These are phyloP conservation scores for Brienomyrus longianalis DNA, from an alignment of 2,113 vertebrate species.

Conservation along the genomic window DNA sequence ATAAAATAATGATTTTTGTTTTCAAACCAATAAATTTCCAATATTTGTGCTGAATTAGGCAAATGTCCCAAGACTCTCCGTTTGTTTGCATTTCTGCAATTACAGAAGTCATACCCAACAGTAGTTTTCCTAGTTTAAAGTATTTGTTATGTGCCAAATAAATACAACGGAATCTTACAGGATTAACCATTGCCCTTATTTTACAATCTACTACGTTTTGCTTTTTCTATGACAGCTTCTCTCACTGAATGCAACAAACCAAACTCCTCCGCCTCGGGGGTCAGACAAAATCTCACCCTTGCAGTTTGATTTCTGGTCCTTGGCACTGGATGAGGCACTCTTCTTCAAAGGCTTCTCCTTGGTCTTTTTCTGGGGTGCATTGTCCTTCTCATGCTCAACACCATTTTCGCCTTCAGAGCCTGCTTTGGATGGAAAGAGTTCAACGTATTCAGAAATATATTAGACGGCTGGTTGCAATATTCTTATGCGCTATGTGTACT, in stretches of 20 bases:
- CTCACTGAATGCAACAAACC: neutral
- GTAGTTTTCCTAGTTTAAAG: neutral
- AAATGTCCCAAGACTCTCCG: neutral
- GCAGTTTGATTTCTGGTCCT: constrained; percentile 32
- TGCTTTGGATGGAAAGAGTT: neutral
- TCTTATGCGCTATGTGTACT: neutral
- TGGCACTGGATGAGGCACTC: constrained; percentile 11
- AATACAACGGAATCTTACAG: neutral
- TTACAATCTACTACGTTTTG: neutral
- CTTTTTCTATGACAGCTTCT: neutral
- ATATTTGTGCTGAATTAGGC: neutral
- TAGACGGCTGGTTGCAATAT: neutral
- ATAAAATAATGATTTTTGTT: neutral
- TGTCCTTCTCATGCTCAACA: constrained; percentile 20
- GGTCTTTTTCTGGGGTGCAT: constrained; percentile 25
- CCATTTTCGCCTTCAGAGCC: constrained; percentile 30
- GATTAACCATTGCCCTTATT: neutral
- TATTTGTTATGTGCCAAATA: neutral
- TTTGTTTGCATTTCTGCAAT: neutral
- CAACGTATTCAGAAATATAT: neutral
- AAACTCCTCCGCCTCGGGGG: neutral
- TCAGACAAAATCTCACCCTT: constrained; percentile 29
- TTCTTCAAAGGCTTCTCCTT: constrained; percentile 36
- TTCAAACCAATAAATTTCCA: neutral
- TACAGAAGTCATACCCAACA: neutral